These are phyloP conservation scores for Tetranychus piercei DNA, from an alignment of 2,888 invertebrate genomes.

Conservation along the genomic window DNA sequence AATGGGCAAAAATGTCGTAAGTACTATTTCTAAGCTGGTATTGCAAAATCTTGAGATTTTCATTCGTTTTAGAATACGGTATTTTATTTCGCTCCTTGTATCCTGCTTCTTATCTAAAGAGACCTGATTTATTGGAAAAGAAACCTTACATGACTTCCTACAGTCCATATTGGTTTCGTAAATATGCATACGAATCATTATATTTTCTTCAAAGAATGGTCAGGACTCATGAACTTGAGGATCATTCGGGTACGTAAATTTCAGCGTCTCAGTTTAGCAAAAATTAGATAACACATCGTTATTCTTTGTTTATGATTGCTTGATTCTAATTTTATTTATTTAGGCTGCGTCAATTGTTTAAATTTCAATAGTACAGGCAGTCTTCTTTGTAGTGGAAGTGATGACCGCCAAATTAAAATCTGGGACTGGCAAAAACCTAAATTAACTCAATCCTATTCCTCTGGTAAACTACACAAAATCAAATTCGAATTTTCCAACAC, in stretches of 20 bases:
- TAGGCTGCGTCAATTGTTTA: constrained; percentile 76
- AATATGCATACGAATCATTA: constrained; percentile 57
- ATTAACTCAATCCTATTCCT: neutral
- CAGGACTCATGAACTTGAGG: constrained; percentile 37
- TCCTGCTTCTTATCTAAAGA: neutral
- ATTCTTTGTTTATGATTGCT: no score
- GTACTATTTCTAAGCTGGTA: neutral
- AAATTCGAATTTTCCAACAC: no score
- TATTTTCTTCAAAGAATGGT: constrained; percentile 63
- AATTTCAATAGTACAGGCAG: constrained; percentile 65
- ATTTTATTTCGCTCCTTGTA: no score
- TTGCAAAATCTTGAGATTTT: no score
- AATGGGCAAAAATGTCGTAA: neutral
- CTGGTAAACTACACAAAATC: neutral
- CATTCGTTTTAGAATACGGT: no score
- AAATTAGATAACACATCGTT: no score
- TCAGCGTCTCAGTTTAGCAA: constrained; percentile 31
- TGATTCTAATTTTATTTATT: neutral
- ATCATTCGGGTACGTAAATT: neutral
- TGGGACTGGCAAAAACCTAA: constrained; percentile 31
- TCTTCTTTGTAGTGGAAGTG: constrained; percentile 68
- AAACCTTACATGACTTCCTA: constrained; percentile 30
- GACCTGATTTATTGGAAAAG: neutral
- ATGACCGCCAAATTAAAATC: constrained; percentile 62
- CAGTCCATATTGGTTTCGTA: constrained; percentile 43